A percentile compares a stretch with the other conserved stretches of the same genome.
Evolutionary conservation across 1,140 invertebrate species (phyloP).

Genomic region (Oreohelix idahoensis): DNA sequence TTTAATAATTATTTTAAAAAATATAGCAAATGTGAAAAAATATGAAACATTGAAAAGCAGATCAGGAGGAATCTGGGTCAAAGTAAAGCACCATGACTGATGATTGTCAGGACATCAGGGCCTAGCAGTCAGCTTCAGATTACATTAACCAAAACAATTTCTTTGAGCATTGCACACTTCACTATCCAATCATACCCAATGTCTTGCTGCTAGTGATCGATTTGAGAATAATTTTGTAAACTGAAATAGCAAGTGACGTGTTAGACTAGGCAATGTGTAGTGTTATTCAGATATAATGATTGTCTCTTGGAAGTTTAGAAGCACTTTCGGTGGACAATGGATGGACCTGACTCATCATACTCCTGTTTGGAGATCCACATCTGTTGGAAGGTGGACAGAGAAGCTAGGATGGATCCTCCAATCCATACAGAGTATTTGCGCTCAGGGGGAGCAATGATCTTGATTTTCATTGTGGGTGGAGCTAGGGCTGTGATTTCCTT

Average conservation of each 20-base stretch:
- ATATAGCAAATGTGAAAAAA: too few species aligned
- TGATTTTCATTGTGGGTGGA: slow-evolving; percentile 51
- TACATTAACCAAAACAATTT: too few species aligned
- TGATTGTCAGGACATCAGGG: too few species aligned
- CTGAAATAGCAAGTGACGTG: background rate
- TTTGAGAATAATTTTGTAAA: background rate
- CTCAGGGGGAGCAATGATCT: slow-evolving; percentile 72
- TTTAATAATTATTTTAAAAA: too few species aligned
- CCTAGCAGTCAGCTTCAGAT: too few species aligned
- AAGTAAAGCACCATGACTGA: too few species aligned
- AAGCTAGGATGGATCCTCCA: slow-evolving; percentile 73
- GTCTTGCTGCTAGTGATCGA: too few species aligned
- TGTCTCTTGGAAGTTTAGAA: slow-evolving; percentile 36
- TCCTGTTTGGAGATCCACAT: slow-evolving; percentile 64
- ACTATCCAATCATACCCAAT: too few species aligned
- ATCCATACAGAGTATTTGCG: slow-evolving; percentile 68
- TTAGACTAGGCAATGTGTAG: background rate
- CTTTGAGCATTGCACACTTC: too few species aligned
- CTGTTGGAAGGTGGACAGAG: slow-evolving; percentile 28
- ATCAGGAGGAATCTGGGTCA: too few species aligned
- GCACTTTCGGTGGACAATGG: slow-evolving; percentile 44
- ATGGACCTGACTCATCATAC: slow-evolving; percentile 33
- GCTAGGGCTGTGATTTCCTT: slow-evolving; percentile 75
- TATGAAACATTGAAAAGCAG: too few species aligned
- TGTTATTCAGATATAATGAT: background rate